Evolutionary conservation across 2,113 vertebrate species (phyloP), one percentile per base, ranked within the genome.

Genomic region (Neofelis nebulosa): DNA sequence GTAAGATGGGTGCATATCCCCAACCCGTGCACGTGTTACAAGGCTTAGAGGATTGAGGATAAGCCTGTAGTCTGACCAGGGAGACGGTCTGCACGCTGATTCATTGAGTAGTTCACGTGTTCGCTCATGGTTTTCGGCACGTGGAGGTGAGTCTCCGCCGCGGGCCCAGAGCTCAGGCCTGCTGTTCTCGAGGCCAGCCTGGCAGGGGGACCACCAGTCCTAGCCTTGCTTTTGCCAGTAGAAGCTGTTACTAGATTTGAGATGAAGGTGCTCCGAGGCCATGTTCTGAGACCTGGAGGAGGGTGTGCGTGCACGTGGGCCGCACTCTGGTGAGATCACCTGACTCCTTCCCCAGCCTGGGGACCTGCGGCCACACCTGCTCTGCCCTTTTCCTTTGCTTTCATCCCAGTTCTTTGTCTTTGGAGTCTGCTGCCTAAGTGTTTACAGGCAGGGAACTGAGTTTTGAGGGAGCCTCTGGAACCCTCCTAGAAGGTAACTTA

Each of bases 1-100:
- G 57, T 36, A 12, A 33, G 31, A 21, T 80, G 36, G 89, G 63
- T 1, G 1, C 15, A 45, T 29, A 45, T 25, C 1, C 8, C 19
- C 0, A 0, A 14, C n/a, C 31, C 15, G 0, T 5, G 4, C 16
- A 1, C 8, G 50, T 36, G 3, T 31, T 13, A 0, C 7, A 0
- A 68, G 66, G 81, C 11, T 6, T 3, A 0, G 6, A 33, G 21
- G 12, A 4, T 12, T 4, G 50, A 48, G 45, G 3, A n/a, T 33
- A 8, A 76, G 27, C 9, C 2, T n/a, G 41, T 6, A 16, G 16
- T 38, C 13, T 8, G 36, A 27, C 29, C 5, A 13, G 31, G 29
- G 33, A 65, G 57, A 15, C 15, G 6, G 19, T 29, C 36, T 31
- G 13, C n/a, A 36, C 21, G 16, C 27, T 3, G 41, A 12, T 14